A percentile compares a stretch with the other conserved stretches of the same genome.
These are phyloP conservation scores for Coregonus clupeaformis DNA, from an alignment of 2,113 vertebrate species.

Conservation along the genomic window DNA sequence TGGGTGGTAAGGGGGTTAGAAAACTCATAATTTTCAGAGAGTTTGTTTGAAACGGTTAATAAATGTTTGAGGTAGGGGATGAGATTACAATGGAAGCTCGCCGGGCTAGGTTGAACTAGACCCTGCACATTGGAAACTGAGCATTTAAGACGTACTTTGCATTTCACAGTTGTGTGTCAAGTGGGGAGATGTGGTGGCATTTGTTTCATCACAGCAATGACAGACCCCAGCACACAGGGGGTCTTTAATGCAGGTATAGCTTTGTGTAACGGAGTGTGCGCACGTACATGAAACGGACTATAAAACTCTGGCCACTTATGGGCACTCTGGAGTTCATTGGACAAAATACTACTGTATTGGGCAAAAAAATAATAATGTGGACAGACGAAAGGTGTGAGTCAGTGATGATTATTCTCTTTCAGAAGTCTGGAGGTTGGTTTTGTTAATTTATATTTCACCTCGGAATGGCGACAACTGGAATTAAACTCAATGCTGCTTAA, in stretches of 20 bases:
- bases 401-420: background rate
- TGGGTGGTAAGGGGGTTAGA: background rate
- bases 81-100: constrained; percentile 34
- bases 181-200: background rate
- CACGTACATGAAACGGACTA: constrained; percentile 1
- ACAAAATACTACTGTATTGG: background rate
- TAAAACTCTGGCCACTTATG: constrained; percentile 17
- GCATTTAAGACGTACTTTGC: constrained; percentile 22
- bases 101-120: constrained; percentile 15
- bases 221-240: background rate
- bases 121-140: constrained; percentile 17
- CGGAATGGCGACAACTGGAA: background rate
- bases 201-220: constrained; percentile 18
- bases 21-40: too few relatives aligned
- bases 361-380: background rate
- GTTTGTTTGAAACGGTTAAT: constrained; percentile 8
- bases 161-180: constrained; percentile 16
- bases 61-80: constrained; percentile 13
- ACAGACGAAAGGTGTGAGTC: background rate
- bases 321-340: background rate
- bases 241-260: constrained; percentile 3
- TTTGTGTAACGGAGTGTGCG: background rate
- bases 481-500: background rate
- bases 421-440: background rate
- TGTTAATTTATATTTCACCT: background rate